phyloP scores from a whole-genome alignment of 2,888 invertebrate genomes.

The Anthrax anthrax region DNA sequence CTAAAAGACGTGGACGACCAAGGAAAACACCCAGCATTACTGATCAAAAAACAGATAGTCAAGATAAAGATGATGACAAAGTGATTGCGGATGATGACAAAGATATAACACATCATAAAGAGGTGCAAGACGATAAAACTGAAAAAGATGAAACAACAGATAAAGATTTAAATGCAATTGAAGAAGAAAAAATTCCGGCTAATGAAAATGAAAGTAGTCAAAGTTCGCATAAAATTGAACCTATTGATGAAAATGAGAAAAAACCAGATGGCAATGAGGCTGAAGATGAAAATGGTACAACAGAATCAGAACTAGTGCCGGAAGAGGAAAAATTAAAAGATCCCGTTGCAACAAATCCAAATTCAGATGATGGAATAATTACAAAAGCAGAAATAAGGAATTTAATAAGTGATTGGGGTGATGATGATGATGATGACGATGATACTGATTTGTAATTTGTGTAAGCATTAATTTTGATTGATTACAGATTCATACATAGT shows the following conservation, averaged over 20 bases:
- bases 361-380: conserved; percentile 1
- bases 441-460: not conserved
- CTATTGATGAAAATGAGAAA: conserved; percentile 1
- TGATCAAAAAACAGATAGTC: not conserved
- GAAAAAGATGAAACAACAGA: conserved; percentile 4
- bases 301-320: conserved; percentile 14
- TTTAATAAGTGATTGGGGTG: conserved; percentile 32
- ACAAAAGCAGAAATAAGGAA: conserved; percentile 25
- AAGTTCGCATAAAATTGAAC: conserved; percentile 9
- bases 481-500: too few relatives aligned
- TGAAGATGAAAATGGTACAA: not conserved
- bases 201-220: conserved; percentile 14
- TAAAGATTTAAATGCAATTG: conserved; percentile 2
- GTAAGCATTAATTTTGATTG: too few relatives aligned
- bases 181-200: not conserved
- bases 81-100: conserved; percentile 1
- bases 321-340: conserved; percentile 5
- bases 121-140: conserved; percentile 7
- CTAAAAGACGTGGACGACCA: not conserved
- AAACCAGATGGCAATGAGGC: not conserved
- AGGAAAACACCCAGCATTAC: not conserved
- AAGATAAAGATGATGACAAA: not conserved
- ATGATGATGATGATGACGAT: conserved; percentile 26
- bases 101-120: conserved; percentile 6
- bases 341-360: not conserved